Evolutionary conservation across 2,113 vertebrate genomes (phyloP).

Genomic region (Micromys minutus): DNA sequence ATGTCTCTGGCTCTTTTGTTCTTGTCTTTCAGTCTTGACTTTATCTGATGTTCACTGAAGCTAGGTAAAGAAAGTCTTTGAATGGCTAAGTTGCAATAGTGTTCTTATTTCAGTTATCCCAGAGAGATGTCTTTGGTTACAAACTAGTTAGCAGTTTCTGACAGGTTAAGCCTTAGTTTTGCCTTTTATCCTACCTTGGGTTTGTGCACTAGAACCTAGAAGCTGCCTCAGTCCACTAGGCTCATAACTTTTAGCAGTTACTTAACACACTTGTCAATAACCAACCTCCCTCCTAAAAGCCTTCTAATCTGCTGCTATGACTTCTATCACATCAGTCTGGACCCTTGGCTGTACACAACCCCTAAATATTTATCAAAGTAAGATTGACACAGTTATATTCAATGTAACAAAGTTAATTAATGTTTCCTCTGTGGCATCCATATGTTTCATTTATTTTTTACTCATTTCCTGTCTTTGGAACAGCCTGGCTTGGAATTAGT

Average conservation of each 20-base stretch:
- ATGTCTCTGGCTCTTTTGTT: background rate
- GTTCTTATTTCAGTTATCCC: background rate
- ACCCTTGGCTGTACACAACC: background rate
- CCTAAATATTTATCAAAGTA: slow-evolving; percentile 52
- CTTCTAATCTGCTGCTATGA: background rate
- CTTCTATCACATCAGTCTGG: background rate
- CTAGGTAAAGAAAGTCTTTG: background rate
- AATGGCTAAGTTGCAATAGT: background rate
- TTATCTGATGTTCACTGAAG: background rate
- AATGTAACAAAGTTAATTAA: slow-evolving; percentile 61
- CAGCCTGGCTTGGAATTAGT: slow-evolving; percentile 57
- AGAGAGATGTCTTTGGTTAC: background rate
- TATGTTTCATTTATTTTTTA: slow-evolving; percentile 65
- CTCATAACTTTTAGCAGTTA: background rate
- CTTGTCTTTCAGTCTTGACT: background rate
- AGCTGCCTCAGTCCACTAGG: background rate
- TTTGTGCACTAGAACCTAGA: background rate
- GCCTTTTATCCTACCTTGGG: background rate
- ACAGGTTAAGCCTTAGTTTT: background rate
- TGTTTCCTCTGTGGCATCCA: slow-evolving; percentile 46
- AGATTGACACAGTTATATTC: slow-evolving; percentile 31
- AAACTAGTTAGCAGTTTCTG: background rate
- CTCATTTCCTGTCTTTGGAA: slow-evolving; percentile 56
- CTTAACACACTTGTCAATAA: background rate
- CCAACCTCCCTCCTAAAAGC: background rate